phyloP scores from a whole-genome alignment of 1,140 invertebrate genomes.

The Physella acuta region DNA sequence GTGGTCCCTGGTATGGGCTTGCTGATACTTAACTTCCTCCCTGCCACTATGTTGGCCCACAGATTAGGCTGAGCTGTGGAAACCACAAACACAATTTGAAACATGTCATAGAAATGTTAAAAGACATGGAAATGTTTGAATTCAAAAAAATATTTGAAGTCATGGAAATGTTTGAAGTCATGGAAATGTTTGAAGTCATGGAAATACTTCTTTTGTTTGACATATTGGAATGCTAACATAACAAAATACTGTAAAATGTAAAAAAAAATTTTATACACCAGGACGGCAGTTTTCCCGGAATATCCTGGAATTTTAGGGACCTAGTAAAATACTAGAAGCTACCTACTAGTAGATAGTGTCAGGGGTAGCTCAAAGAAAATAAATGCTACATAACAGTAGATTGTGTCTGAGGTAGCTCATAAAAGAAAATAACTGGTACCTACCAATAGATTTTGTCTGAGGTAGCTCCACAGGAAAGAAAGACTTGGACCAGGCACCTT shows the following conservation, averaged over 20 bases:
- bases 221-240: background rate
- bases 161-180: no score
- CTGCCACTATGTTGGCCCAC: slow-evolving; percentile 49
- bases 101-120: background rate
- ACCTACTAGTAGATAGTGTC: slow-evolving; percentile 1
- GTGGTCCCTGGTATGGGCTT: slow-evolving; percentile 27
- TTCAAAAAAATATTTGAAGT: no score
- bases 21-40: slow-evolving; percentile 36
- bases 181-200: background rate
- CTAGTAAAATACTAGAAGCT: background rate
- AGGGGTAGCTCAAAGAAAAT: background rate
- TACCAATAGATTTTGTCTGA: background rate
- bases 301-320: background rate
- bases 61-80: slow-evolving; percentile 35
- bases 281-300: background rate
- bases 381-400: background rate
- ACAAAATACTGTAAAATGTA: background rate
- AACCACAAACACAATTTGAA: slow-evolving; percentile 6
- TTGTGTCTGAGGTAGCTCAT: background rate
- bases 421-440: slow-evolving; percentile 2
- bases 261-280: background rate
- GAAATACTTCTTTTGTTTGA: background rate
- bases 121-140: no score
- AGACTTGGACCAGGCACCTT: slow-evolving; percentile 29
- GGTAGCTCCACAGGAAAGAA: slow-evolving; percentile 26